phyloP scores from a whole-genome alignment of 2,888 invertebrate genomes.

The Notodonta dromedarius region DNA sequence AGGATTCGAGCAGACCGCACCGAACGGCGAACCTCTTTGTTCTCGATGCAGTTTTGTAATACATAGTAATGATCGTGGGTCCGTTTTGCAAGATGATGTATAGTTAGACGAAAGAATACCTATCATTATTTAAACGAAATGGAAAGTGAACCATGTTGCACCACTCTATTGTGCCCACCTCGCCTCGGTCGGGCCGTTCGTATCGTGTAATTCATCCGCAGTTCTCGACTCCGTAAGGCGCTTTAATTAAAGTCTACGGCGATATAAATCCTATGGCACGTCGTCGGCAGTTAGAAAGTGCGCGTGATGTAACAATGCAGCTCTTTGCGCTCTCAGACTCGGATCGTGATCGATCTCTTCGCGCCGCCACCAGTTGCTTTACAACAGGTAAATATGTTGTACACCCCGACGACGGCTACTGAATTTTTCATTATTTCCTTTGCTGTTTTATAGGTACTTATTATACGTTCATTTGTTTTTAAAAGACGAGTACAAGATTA shows the following conservation, averaged over 20 bases:
- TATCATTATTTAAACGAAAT: constrained; percentile 60
- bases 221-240: constrained; percentile 56
- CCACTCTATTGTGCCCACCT: constrained; percentile 68
- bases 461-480: too few species aligned
- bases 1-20: constrained; percentile 55
- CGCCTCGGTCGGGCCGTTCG: constrained; percentile 41
- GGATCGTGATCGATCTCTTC: constrained; percentile 64
- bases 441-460: too few species aligned
- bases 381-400: constrained; percentile 20
- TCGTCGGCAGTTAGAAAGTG: constrained; percentile 70
- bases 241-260: constrained; percentile 70
- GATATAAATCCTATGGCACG: constrained; percentile 70
- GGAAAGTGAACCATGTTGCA: constrained; percentile 66
- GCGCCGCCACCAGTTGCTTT: constrained; percentile 46
- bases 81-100: constrained; percentile 53
- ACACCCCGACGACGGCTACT: not conserved
- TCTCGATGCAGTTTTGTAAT: constrained; percentile 50
- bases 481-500: too few species aligned
- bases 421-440: not conserved
- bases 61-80: constrained; percentile 41
- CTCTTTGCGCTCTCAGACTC: constrained; percentile 44
- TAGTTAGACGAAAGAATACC: constrained; percentile 49
- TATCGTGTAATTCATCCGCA: constrained; percentile 57
- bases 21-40: constrained; percentile 53
- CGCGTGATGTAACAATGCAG: constrained; percentile 71